phyloP scores from a whole-genome alignment of 2,113 vertebrate genomes.

The Casuarius casuarius region DNA sequence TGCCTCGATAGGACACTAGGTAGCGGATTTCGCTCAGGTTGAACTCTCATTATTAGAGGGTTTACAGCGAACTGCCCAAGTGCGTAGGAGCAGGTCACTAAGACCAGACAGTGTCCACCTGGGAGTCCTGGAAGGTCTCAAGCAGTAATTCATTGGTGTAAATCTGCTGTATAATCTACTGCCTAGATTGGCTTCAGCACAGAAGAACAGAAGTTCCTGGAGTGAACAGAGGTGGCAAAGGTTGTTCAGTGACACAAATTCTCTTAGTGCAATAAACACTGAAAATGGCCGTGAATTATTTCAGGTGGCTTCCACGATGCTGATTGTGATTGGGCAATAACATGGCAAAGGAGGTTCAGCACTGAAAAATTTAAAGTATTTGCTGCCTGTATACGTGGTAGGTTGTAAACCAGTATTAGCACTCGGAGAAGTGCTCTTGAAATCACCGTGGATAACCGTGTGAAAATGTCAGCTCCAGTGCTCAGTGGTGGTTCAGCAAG shows the following conservation, averaged over 20 bases:
- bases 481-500: neutral
- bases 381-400: neutral
- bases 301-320: neutral
- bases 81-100: neutral
- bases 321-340: neutral
- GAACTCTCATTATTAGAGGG: neutral
- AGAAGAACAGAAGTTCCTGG: neutral
- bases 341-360: neutral
- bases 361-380: neutral
- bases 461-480: neutral
- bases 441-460: neutral
- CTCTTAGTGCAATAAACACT: neutral
- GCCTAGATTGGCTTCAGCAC: neutral
- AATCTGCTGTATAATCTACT: neutral
- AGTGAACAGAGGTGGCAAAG: neutral
- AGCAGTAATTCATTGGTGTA: neutral
- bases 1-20: neutral
- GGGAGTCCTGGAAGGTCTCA: neutral
- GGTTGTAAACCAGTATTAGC: neutral
- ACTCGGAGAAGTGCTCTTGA: neutral
- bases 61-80: neutral
- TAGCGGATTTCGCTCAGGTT: neutral
- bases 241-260: neutral
- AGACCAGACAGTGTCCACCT: neutral
- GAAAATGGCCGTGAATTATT: neutral